phyloP scores from a whole-genome alignment of 2,888 invertebrate genomes.

The Cerceris ruficornis region DNA sequence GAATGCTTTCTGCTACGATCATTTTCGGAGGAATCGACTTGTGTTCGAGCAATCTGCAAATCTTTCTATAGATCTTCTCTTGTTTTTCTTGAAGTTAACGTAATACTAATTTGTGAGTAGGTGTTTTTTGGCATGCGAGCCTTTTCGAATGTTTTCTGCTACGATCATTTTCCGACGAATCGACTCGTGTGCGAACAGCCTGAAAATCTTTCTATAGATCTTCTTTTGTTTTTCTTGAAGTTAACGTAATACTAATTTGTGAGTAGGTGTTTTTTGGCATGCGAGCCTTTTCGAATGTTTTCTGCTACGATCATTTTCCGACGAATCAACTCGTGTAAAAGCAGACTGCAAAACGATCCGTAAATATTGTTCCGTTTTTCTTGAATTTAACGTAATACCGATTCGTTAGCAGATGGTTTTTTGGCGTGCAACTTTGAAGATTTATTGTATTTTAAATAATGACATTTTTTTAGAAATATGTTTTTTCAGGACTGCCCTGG shows the following conservation, averaged over 20 bases:
- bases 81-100: too few species aligned
- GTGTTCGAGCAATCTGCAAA: background rate
- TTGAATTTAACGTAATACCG: too few species aligned
- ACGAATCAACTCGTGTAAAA: conserved; percentile 13
- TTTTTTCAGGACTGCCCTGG: too few species aligned
- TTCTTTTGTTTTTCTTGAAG: too few species aligned
- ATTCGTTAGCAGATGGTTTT: too few species aligned
- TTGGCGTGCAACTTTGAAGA: conserved; percentile 37
- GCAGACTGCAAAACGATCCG: too few species aligned
- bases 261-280: conserved; percentile 61
- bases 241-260: too few species aligned
- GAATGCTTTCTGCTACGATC: conserved; percentile 30
- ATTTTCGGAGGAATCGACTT: conserved; percentile 24
- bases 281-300: conserved; percentile 43
- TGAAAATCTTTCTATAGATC: background rate
- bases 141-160: conserved; percentile 40
- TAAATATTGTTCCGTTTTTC: too few species aligned
- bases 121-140: conserved; percentile 59
- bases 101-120: too few species aligned
- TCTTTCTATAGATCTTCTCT: too few species aligned
- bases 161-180: conserved; percentile 29
- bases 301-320: conserved; percentile 29
- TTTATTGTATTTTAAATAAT: too few species aligned
- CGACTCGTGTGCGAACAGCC: conserved; percentile 1
- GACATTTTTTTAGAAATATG: too few species aligned